phyloP scores from a whole-genome alignment of 2,888 invertebrate genomes.

The Drosophila peninsularis region DNA sequence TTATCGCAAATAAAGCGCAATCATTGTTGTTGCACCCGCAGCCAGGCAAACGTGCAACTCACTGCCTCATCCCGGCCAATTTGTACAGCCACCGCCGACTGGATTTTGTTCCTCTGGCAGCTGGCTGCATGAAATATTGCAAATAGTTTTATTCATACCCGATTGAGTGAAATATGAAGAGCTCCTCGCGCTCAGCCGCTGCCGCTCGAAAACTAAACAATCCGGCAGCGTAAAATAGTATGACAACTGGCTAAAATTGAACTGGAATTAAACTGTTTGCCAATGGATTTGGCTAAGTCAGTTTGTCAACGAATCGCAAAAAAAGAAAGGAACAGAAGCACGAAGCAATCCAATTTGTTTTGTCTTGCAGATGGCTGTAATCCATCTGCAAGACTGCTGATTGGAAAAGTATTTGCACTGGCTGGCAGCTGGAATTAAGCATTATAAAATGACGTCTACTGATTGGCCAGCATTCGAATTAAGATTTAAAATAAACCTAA shows the following conservation, averaged over 20 bases:
- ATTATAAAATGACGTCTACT: conserved; percentile 18
- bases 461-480: not conserved
- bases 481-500: not conserved
- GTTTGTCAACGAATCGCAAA: conserved; percentile 5
- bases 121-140: conserved; percentile 72
- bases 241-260: conserved; percentile 12
- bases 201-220: conserved; percentile 5
- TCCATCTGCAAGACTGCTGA: conserved; percentile 4
- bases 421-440: not conserved
- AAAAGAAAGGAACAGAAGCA: not conserved
- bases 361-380: conserved; percentile 3
- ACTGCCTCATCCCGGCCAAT: conserved; percentile 1
- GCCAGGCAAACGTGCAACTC: conserved; percentile 32
- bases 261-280: conserved; percentile 10
- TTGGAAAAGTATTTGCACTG: conserved; percentile 7
- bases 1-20: conserved; percentile 82
- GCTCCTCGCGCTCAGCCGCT: conserved; percentile 16
- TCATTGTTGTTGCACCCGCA: conserved; percentile 78
- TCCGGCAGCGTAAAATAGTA: not conserved
- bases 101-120: conserved; percentile 67
- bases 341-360: conserved; percentile 5
- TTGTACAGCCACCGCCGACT: conserved; percentile 27
- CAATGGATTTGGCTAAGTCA: conserved; percentile 12
- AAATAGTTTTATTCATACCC: conserved; percentile 77
- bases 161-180: conserved; percentile 69